Evolutionary conservation across 2,888 invertebrate species (phyloP), one percentile per base, ranked within the genome.

Genomic region (Thereva unica): DNA sequence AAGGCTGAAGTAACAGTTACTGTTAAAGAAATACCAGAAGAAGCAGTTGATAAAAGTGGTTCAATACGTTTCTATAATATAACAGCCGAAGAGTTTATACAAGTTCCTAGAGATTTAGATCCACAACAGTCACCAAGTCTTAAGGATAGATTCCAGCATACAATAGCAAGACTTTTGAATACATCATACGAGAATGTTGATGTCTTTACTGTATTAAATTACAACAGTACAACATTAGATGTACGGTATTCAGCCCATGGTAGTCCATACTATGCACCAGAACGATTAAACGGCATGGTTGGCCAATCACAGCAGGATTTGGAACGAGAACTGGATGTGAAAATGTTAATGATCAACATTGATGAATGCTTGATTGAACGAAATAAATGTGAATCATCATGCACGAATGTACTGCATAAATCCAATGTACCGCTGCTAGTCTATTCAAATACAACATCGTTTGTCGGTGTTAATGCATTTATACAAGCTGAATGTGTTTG

Each of bases 241-340:
- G 90, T 97, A 0, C 84, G 96, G 71, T 97, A 91, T 77, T 91
- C 96, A 0, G 97, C 93, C 0, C 96, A 96, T 76, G 95, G 95
- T 0, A 96, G 96, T 0, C 96, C 97, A 0, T 96, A 95, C 78
- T 95, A 95, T 78, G 87, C 90, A 0, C 86, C 95, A 0, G 93
- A 93, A 78, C 92, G 90, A 76, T 83, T 97, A 6, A 93, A 98
- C 74, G 92, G 93, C 5, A 87, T 93, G 76, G 85, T 92, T n/a
- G 86, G 88, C 5, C 85, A 86, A 67, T 85, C 90, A 74, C 87
- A 91, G 71, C 85, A 86, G 49, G 85, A 87, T 83, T 77, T 93
- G 68, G 91, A 93, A 81, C 82, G 84, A 49, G 86, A 87, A 45
- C 83, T 95, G 7, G 86, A 86, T 38, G 84, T 91, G 0, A 85